Percentiles rank a stretch among this genome's conserved stretches.
phyloP scores from a whole-genome alignment of 2,113 vertebrate species.

The Leptosomus discolor region DNA sequence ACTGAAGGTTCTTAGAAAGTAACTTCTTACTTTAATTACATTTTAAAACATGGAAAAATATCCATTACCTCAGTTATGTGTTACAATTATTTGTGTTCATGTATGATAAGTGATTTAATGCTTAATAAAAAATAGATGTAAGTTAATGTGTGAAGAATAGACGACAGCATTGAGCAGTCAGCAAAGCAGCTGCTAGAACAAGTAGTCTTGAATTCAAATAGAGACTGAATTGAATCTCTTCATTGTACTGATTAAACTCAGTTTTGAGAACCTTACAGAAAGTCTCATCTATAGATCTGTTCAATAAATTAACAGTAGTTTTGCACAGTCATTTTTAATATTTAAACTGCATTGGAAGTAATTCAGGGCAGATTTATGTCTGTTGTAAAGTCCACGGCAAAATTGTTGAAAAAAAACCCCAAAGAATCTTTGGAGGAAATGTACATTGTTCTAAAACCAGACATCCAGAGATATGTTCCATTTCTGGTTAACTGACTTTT shows the following conservation, averaged over 20 bases:
- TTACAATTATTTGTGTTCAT: background rate
- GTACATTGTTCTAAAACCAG: background rate
- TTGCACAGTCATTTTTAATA: background rate
- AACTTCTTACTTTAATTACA: background rate
- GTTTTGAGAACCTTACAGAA: background rate
- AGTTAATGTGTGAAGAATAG: background rate
- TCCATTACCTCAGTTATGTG: background rate
- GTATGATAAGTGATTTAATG: background rate
- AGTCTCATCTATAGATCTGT: background rate
- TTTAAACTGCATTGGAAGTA: background rate
- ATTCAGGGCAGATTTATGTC: background rate
- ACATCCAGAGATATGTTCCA: background rate
- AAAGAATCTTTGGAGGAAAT: background rate
- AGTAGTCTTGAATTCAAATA: background rate
- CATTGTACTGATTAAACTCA: background rate
- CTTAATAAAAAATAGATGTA: background rate
- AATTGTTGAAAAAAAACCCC: background rate
- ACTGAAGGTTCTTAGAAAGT: background rate
- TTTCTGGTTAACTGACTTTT: background rate
- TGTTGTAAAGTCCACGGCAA: background rate
- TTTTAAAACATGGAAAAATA: background rate
- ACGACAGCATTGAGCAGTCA: background rate
- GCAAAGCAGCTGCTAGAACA: background rate
- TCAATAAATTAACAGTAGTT: background rate
- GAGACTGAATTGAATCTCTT: background rate